Percentiles rank a stretch among this genome's conserved stretches.
These are phyloP conservation scores for Aspiorhynchus laticeps DNA, from an alignment of 2,113 vertebrate genomes.

Conservation along the genomic window DNA sequence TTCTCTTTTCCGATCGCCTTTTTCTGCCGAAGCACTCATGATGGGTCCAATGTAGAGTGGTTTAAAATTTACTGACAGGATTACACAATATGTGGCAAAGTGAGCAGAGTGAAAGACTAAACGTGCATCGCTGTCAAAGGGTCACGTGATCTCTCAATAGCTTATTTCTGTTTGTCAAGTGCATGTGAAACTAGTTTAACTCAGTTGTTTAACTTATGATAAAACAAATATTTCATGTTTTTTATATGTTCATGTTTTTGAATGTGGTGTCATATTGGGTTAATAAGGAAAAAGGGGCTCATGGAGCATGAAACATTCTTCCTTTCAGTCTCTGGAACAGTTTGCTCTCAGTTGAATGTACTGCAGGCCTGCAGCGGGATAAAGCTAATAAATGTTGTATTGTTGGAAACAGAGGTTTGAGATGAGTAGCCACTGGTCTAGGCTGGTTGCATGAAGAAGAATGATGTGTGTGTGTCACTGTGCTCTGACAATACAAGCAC, in stretches of 20 bases:
- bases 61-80: too few relatives aligned
- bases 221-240: background rate
- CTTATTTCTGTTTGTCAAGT: background rate
- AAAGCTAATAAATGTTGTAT: slow-evolving; percentile 72
- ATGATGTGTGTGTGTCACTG: slow-evolving; percentile 76
- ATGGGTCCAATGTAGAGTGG: too few relatives aligned
- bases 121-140: too few relatives aligned
- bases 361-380: slow-evolving; percentile 61
- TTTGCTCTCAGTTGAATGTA: slow-evolving; percentile 72
- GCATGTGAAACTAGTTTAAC: background rate
- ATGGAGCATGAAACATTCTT: slow-evolving; percentile 64
- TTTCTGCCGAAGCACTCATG: too few relatives aligned
- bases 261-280: background rate
- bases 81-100: too few relatives aligned
- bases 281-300: background rate
- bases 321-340: slow-evolving; percentile 71
- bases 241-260: background rate
- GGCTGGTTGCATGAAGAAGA: slow-evolving; percentile 84
- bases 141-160: too few relatives aligned
- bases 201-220: background rate
- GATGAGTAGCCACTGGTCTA: slow-evolving; percentile 73
- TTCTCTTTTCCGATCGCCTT: too few relatives aligned
- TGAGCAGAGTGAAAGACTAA: too few relatives aligned
- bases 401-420: slow-evolving; percentile 67
- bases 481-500: slow-evolving; percentile 85